Base-by-base conservation (phyloP, 2,888 invertebrate genomes). In the Thysanoteuthis rhombus region DNA sequence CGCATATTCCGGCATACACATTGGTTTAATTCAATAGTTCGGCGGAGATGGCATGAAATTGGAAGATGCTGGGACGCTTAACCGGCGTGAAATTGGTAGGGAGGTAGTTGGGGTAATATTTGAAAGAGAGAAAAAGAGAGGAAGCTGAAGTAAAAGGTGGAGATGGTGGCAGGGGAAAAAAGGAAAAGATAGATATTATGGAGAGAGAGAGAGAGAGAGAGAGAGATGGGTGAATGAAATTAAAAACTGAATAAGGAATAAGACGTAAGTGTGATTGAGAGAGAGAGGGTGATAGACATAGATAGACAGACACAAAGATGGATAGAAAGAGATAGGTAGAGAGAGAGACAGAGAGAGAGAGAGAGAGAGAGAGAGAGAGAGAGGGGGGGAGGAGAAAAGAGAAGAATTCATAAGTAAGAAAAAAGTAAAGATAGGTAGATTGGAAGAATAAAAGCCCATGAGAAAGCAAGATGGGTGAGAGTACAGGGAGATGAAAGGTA, bases 21-120 rank as follows among this genome's bases (percentile, higher is more conserved):
- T 75, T n/a, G n/a, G n/a, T 75, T 75, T 75, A 75, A 75, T 75
- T 75, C 75, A 75, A 75, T 75, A 75, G n/a, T 75, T 75, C n/a
- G 36, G n/a, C 75, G n/a, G 75, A 75, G 75, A 75, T 75, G 75
- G 75, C 75, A 75, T 75, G n/a, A 75, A 75, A 75, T 75, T 75
- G 75, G 75, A 75, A n/a, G 75, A 75, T 36, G 75, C 75, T 75
- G 75, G n/a, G 75, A n/a, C 75, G 75, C 36, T 75, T 75, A 75
- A 75, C 75, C n/a, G 19, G 75, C 75, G 75, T 75, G 75, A 75
- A 75, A 75, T 75, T 75, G 75, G 1, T 36, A n/a, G 75, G 12
- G n/a, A n/a, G n/a, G 75, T n/a, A n/a, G 75, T n/a, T 12, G 19
- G 75, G 75, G 75, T 75, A 10, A 75, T 36, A n/a, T 75, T 75